Base-by-base conservation (phyloP, 1,140 invertebrate genomes). In the Lordiphosa mommai region DNA sequence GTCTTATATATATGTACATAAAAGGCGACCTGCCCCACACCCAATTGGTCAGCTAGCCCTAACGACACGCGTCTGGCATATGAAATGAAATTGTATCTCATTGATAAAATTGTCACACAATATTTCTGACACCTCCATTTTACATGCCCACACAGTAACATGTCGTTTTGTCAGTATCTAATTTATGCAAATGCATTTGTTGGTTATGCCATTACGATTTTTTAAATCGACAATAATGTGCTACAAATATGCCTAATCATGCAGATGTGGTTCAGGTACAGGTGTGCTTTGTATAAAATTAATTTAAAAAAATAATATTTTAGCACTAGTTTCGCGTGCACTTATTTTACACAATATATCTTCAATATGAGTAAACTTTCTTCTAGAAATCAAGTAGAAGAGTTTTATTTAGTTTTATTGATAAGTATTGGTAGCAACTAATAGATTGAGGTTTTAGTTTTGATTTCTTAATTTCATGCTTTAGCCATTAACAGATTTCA, bases 31-130 rank as follows among this genome's bases (percentile, higher is more conserved):
- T 66, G 63, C 32, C 44, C 38, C 52, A 57, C 63, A n/a, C 16
- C 52, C 32, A 57, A 43, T 27, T 48, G n/a, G 37, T 6, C 8
- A 27, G 69, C 65, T 61, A 67, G 55, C 14, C 27, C 32, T 9
- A 37, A 40, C 52, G 50, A 27, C 14, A 55, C 57, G 32, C 40
- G 59, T 53, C 71, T 76, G 40, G 57, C 55, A 56, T 72, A 52
- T 44, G 36, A 49, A 71, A 63, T 56, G 41, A 34, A 53, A 12
- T 10, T 12, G 40, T 27, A 29, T 29, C 40, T 44, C 16, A 85
- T 84, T 72, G 51, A 84, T 72, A 85, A 72, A 65, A 61, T 59
- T 29, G 57, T 76, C 76, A 66, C 49, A 77, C 41, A 33, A 34
- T 23, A 48, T 56, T 52, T 51, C 29, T 47, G 67, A 79, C 74